These are phyloP conservation scores for Calliphora vomitoria DNA, from an alignment of 2,888 invertebrate species.

Conservation along the genomic window DNA sequence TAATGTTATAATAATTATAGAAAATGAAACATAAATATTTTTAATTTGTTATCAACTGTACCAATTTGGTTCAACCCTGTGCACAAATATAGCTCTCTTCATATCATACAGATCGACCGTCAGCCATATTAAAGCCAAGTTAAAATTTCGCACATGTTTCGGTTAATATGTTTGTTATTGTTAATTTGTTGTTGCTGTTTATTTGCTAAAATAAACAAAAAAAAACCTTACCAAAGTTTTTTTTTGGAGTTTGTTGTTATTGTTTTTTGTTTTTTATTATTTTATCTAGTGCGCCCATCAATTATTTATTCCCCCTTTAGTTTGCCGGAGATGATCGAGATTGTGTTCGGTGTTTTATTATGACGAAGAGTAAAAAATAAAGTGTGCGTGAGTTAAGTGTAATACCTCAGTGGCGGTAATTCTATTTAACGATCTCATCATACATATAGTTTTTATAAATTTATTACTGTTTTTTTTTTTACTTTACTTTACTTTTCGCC, in stretches of 20 bases:
- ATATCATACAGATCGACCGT: background rate
- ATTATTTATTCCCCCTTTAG: conserved; percentile 36
- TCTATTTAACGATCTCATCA: conserved; percentile 62
- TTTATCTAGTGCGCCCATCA: conserved; percentile 82
- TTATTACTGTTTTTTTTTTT: conserved; percentile 27
- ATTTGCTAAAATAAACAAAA: background rate
- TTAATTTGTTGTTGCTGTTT: conserved; percentile 48
- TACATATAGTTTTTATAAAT: conserved; percentile 32
- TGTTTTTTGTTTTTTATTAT: conserved; percentile 20
- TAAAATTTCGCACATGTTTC: conserved; percentile 77
- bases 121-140: conserved; percentile 64
- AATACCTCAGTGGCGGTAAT: conserved; percentile 17
- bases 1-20: too few relatives aligned
- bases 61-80: background rate
- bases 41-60: background rate
- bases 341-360: conserved; percentile 21
- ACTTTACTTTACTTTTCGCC: conserved; percentile 3
- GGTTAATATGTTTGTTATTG: conserved; percentile 74
- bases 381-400: conserved; percentile 30
- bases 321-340: conserved; percentile 36
- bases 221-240: conserved; percentile 36
- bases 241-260: background rate
- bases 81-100: conserved; percentile 15
- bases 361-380: conserved; percentile 22
- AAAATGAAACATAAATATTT: too few relatives aligned